Evolutionary conservation across 2,888 invertebrate species (phyloP).

Genomic region (Leptinotarsa haldemani): DNA sequence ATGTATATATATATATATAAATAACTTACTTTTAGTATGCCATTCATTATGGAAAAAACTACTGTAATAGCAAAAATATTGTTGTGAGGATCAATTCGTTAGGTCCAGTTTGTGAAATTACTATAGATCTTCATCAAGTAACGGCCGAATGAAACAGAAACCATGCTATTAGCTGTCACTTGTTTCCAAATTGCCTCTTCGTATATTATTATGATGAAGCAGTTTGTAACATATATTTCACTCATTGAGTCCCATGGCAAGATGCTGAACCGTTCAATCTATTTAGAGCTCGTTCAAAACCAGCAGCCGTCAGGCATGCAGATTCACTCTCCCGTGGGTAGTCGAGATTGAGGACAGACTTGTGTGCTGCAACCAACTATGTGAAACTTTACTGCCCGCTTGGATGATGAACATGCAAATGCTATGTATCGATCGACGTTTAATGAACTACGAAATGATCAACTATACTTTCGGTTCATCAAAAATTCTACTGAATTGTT

Average conservation of each 20-base stretch:
- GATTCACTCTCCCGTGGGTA: slow-evolving; percentile 17
- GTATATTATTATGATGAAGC: neutral
- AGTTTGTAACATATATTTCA: neutral
- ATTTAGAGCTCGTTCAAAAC: neutral
- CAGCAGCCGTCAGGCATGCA: slow-evolving; percentile 11
- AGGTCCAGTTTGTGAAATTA: too few relatives aligned
- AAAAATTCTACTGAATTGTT: too few relatives aligned
- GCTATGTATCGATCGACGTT: slow-evolving; percentile 28
- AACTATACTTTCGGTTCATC: neutral
- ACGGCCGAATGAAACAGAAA: too few relatives aligned
- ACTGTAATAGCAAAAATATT: too few relatives aligned
- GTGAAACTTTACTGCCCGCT: slow-evolving; percentile 20
- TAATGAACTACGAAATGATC: slow-evolving; percentile 26
- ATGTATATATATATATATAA: too few relatives aligned
- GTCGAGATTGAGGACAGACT: slow-evolving; percentile 12
- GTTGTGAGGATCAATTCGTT: too few relatives aligned
- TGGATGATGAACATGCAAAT: slow-evolving; percentile 30
- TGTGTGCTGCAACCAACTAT: slow-evolving; percentile 24
- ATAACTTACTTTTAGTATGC: too few relatives aligned
- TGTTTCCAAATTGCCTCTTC: too few relatives aligned
- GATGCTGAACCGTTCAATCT: slow-evolving; percentile 4
- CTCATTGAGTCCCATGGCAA: neutral
- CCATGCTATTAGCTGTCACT: too few relatives aligned
- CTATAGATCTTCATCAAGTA: too few relatives aligned
- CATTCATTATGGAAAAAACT: too few relatives aligned